Conservation (phyloP, 1,140 invertebrate species). For the Drosophila repletoides region DNA sequence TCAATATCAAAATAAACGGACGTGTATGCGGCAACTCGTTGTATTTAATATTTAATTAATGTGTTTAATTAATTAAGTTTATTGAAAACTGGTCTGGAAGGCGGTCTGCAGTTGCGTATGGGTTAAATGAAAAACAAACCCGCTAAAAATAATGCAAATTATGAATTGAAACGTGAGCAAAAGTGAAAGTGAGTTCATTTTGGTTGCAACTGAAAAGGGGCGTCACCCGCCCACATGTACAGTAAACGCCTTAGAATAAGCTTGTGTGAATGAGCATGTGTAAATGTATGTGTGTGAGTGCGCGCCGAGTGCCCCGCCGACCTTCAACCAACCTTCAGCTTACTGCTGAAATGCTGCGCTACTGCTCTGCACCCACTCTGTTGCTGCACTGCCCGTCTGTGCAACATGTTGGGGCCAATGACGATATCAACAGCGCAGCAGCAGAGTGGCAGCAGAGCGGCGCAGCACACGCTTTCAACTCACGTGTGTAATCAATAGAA, state of each 20-base stretch:
- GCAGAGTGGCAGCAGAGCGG: no score
- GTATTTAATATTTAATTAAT: no score
- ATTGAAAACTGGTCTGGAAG: no score
- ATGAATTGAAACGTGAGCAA: conserved; percentile 51
- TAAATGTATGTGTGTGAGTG: conserved; percentile 30
- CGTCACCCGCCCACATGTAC: neutral
- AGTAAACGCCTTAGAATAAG: conserved; percentile 2
- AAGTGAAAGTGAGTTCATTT: conserved; percentile 58
- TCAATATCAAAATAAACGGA: neutral
- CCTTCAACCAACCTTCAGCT: conserved; percentile 78
- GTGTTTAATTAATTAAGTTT: no score
- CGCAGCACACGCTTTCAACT: no score
- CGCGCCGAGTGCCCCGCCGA: conserved; percentile 56
- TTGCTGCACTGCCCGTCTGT: conserved; percentile 28
- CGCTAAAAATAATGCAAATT: conserved; percentile 24
- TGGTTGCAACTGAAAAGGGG: conserved; percentile 8
- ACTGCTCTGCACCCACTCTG: conserved; percentile 9
- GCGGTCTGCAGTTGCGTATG: conserved; percentile 4
- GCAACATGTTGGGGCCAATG: conserved; percentile 53
- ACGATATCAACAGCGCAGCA: conserved; percentile 24
- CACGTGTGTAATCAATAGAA: conserved; percentile 72
- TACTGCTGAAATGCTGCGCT: conserved; percentile 22
- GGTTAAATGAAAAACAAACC: neutral
- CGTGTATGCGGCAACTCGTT: neutral
- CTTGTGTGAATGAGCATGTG: neutral